Evolutionary conservation across 2,113 vertebrate species (phyloP), one percentile per base, ranked within the genome.

Genomic region (Centrocercus urophasianus): DNA sequence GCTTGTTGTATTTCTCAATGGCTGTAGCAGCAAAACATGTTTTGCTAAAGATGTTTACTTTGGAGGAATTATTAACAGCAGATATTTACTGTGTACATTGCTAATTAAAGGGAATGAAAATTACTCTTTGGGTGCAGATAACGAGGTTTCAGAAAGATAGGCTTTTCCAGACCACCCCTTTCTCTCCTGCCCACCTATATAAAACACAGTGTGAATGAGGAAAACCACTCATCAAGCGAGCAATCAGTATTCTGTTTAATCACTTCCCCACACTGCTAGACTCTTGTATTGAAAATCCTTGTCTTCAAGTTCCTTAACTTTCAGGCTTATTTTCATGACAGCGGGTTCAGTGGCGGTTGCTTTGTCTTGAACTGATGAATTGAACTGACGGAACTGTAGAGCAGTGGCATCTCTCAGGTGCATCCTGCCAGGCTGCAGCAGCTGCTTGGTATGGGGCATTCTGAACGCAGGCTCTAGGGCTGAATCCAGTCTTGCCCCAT

Each of bases 81-180:
- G 76, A 89, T 91, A 79, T 83, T 88, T 86, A 67, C 76, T 83
- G 65, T 86, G 94, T 82, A 65, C 83, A 78, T 86, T 88, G 42
- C 50, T 81, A 91, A 88, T 95, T 89, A 95, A 93, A 90, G 83
- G 81, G 72, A 10, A 73, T 80, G 59, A 63, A 87, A 91, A 91
- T 80, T 64, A 63, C 43, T 76, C 67, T 92, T 94, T 38, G 84
- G 50, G 66, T 82, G 76, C 43, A 90, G 61, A 80, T 71, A 74
- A 16, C 28, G 88, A 67, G 52, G 47, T 77, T 95, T 86, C 57
- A 75, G 69, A 54, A 86, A 30, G 48, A 88, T 74, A 83, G 43
- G 48, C 28, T 77, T 91, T 95, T 88, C 52, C 73, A 78, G 69
- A 54, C 43, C 65, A 61, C 25, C 20, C 12, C 18, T 8, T 88